Evolutionary conservation across 2,888 invertebrate genomes (phyloP), one percentile per base, ranked within the genome.

Genomic region (Hermaeophaga mercurialis): DNA sequence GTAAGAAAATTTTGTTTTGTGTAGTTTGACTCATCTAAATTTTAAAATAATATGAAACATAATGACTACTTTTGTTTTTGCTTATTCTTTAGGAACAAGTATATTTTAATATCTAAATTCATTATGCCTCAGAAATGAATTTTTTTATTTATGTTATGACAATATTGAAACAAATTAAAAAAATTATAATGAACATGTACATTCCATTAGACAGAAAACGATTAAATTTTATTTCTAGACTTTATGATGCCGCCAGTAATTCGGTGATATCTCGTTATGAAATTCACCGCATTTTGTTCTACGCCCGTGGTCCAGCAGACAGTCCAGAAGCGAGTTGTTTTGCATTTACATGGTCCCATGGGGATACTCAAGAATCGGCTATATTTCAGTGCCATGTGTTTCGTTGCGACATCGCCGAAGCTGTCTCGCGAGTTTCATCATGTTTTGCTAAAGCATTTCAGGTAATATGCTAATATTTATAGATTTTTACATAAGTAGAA

Each of bases 311-410:
- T 5, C 85, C 88, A 24, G 84, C 86, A 8, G 90, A 89, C 41
- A 88, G 91, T 14, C 81, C 85, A 0, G 96, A 96, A 69, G 88
- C 90, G 0, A 87, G 92, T n/a, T 98, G 98, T 79, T 98, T 98
- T 80, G 97, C 97, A 6, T 97, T 98, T 79, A 97, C 97, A 0
- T 96, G 95, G 88, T 91, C 95, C 43, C 94, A 95, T 74, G 96
- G 96, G 1, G 93, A 94, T 70, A 89, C 89, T 24, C 85, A 87
- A 66, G 92, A 93, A 78, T 88, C 90, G 1, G 89, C 93, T 41
- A 88, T 96, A 60, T 96, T 96, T 78, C 93, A 96, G 78, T 98
- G 98, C 80, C 97, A 98, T 80, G 94, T 96, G 43, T 99, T 98
- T 80, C 86, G 96, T 56, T 97, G 96, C 79, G 93, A 94, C 75